Percentiles rank a stretch among this genome's conserved stretches.
These are phyloP conservation scores for Melitaea athalia DNA, from an alignment of 2,888 invertebrate genomes.

Conservation along the genomic window DNA sequence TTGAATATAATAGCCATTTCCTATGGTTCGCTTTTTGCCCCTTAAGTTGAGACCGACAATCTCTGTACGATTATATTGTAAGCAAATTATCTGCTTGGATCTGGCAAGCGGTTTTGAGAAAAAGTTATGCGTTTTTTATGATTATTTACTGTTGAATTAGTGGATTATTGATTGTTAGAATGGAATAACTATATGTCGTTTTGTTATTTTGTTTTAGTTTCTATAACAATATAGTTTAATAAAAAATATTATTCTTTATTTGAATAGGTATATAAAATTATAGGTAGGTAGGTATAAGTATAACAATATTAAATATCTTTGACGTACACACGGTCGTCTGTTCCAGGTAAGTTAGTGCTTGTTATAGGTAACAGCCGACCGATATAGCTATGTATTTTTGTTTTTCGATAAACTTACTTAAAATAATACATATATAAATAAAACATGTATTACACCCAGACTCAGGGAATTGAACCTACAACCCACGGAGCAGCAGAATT, in stretches of 20 bases:
- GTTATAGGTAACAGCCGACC: too few relatives aligned
- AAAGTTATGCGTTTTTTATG: constrained; percentile 49
- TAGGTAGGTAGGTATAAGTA: too few relatives aligned
- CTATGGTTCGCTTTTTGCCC: constrained; percentile 72
- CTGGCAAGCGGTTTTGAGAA: constrained; percentile 59
- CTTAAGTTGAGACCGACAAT: constrained; percentile 72
- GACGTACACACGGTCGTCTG: too few relatives aligned
- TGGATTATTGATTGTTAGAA: constrained; percentile 42
- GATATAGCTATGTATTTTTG: too few relatives aligned
- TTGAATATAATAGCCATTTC: constrained; percentile 80
- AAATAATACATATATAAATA: too few relatives aligned
- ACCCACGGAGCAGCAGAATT: too few relatives aligned
- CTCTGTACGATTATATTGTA: constrained; percentile 81
- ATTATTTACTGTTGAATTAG: constrained; percentile 49
- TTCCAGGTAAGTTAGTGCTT: too few relatives aligned
- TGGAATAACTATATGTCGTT: background rate
- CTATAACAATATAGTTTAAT: background rate
- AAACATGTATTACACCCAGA: too few relatives aligned
- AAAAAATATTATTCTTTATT: background rate
- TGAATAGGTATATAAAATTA: too few relatives aligned
- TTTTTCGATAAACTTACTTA: too few relatives aligned
- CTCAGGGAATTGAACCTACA: too few relatives aligned
- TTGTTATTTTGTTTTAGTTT: background rate
- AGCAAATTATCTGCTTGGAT: constrained; percentile 80
- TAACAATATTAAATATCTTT: too few relatives aligned